A percentile compares a stretch with the other conserved stretches of the same genome.
These are phyloP conservation scores for Mesoligia furuncula DNA, from an alignment of 2,888 invertebrate species.

Conservation along the genomic window DNA sequence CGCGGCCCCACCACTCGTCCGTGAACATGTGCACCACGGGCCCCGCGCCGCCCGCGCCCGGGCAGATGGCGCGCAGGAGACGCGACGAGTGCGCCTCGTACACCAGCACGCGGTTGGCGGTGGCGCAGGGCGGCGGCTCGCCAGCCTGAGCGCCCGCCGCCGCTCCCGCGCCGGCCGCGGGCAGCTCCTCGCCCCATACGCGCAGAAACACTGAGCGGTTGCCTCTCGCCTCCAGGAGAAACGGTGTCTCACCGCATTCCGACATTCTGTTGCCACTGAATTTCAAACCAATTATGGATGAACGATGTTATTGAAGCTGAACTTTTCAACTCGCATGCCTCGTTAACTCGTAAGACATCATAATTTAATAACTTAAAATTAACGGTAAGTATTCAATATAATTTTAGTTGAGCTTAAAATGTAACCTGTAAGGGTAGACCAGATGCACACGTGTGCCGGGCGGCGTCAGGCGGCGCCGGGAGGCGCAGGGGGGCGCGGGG, in stretches of 20 bases:
- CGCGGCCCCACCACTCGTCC: constrained; percentile 92
- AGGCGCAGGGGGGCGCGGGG: constrained; percentile 70
- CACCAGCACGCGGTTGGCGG: constrained; percentile 94
- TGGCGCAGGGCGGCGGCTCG: constrained; percentile 93
- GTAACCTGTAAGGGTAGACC: constrained; percentile 80
- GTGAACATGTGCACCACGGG: constrained; percentile 94
- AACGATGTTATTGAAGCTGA: background rate
- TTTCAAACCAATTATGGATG: background rate
- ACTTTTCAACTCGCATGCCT: background rate
- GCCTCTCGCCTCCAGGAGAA: constrained; percentile 94
- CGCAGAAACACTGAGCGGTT: constrained; percentile 95
- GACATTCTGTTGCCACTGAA: constrained; percentile 70
- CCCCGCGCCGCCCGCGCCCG: constrained; percentile 87
- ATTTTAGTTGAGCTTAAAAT: constrained; percentile 8
- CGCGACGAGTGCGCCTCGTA: constrained; percentile 93
- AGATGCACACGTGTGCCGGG: constrained; percentile 81
- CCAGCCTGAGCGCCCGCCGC: constrained; percentile 77
- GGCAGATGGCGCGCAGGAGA: constrained; percentile 93
- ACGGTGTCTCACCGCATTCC: constrained; percentile 94
- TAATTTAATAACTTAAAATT: background rate
- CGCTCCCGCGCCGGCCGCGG: constrained; percentile 88
- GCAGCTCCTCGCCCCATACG: constrained; percentile 95
- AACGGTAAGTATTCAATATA: background rate
- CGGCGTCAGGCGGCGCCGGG: constrained; percentile 73
- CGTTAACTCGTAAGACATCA: background rate